phyloP scores from a whole-genome alignment of 2,113 vertebrate genomes.

The Spheniscus mendiculus region DNA sequence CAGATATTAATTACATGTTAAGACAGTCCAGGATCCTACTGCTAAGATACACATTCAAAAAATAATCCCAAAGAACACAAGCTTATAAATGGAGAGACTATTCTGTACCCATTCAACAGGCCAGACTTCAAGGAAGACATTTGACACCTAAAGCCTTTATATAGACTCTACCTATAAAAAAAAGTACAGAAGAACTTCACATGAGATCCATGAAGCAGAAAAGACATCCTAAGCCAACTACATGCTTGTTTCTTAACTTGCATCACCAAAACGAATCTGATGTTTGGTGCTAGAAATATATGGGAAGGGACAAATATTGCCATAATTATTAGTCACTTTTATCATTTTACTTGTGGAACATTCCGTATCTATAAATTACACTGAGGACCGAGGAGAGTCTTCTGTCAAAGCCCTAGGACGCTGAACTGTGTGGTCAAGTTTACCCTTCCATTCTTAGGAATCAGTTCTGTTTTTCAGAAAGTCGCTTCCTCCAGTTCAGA shows the following conservation, averaged over 20 bases:
- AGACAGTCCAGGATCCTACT: not conserved
- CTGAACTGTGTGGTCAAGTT: not conserved
- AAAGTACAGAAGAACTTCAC: not conserved
- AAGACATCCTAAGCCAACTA: not conserved
- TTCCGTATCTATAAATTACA: not conserved
- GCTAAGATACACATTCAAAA: not conserved
- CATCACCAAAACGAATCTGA: not conserved
- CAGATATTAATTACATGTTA: not conserved
- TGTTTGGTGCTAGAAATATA: not conserved
- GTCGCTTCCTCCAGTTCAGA: not conserved
- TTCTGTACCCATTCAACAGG: not conserved
- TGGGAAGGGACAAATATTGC: not conserved
- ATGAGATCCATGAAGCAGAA: not conserved
- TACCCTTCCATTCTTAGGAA: not conserved
- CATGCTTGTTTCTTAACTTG: not conserved
- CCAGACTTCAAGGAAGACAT: not conserved
- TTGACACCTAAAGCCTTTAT: not conserved
- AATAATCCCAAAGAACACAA: not conserved
- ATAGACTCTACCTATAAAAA: not conserved
- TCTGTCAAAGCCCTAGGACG: not conserved
- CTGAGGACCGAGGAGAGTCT: not conserved
- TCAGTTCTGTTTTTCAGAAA: not conserved
- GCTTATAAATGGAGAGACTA: not conserved
- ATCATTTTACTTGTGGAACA: not conserved
- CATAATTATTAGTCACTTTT: not conserved